Evolutionary conservation across 2,113 vertebrate species (phyloP).

Genomic region (Apeltes quadracus): DNA sequence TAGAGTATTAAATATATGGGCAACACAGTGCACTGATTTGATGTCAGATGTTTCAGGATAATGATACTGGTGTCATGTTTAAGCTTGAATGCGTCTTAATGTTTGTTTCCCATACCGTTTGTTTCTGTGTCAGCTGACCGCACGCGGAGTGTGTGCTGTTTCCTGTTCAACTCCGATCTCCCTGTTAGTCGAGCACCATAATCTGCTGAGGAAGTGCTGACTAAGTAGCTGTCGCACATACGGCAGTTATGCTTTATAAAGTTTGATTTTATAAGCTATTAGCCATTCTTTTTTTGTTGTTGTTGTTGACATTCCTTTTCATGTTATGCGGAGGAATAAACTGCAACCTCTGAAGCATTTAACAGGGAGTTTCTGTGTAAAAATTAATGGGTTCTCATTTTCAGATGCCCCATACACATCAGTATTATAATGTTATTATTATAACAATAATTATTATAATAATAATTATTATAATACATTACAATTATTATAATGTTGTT

Average conservation of each 20-base stretch:
- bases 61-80: background rate
- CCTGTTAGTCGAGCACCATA: constrained; percentile 40
- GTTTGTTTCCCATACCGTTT: constrained; percentile 44
- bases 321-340: background rate
- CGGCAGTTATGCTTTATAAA: background rate
- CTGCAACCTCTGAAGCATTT: background rate
- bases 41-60: background rate
- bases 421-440: too few species aligned
- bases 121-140: constrained; percentile 70
- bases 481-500: background rate
- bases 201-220: constrained; percentile 67
- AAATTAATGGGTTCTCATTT: background rate
- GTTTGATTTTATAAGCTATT: background rate
- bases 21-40: background rate
- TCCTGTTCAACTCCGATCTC: constrained; percentile 56
- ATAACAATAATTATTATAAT: too few species aligned
- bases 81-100: background rate
- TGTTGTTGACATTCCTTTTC: background rate
- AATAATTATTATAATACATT: too few species aligned
- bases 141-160: constrained; percentile 37
- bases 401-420: background rate
- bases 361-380: background rate
- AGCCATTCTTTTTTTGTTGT: background rate
- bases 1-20: background rate
- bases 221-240: constrained; percentile 32